These are phyloP conservation scores for Trichopria drosophilae DNA, from an alignment of 2,888 invertebrate genomes.

Conservation along the genomic window DNA sequence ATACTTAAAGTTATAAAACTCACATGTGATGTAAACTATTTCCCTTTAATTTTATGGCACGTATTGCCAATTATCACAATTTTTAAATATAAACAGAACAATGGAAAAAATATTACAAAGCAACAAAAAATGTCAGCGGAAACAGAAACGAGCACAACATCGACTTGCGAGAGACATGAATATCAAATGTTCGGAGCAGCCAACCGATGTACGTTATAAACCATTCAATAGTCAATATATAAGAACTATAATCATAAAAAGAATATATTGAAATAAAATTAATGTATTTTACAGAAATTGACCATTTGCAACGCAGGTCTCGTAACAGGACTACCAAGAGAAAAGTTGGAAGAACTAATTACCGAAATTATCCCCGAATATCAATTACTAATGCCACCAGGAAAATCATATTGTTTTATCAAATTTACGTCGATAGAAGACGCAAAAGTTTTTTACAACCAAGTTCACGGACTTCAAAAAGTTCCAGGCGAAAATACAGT, in stretches of 20 bases:
- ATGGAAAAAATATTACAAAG: too few relatives aligned
- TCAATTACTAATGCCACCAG: conserved; percentile 71
- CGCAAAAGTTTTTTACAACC: conserved; percentile 64
- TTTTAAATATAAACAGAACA: too few relatives aligned
- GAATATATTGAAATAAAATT: conserved; percentile 10
- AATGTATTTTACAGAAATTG: conserved; percentile 64
- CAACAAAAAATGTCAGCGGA: conserved; percentile 43
- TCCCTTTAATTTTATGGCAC: too few relatives aligned
- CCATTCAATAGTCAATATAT: conserved; percentile 6
- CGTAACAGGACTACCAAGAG: conserved; percentile 75
- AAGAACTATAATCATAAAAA: not conserved
- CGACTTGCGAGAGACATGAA: conserved; percentile 50
- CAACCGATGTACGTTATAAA: conserved; percentile 48
- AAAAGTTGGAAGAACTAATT: conserved; percentile 64
- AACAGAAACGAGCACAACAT: conserved; percentile 51
- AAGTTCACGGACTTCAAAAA: conserved; percentile 65
- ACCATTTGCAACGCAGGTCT: conserved; percentile 86
- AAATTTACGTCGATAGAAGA: conserved; percentile 62
- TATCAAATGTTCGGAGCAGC: conserved; percentile 48
- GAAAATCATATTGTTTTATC: conserved; percentile 82
- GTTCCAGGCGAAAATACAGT: conserved; percentile 65
- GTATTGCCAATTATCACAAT: too few relatives aligned
- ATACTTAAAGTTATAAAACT: too few relatives aligned
- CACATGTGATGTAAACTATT: too few relatives aligned
- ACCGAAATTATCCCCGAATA: conserved; percentile 61